These are phyloP conservation scores for Bubo bubo DNA, from an alignment of 2,113 vertebrate genomes.

Conservation along the genomic window DNA sequence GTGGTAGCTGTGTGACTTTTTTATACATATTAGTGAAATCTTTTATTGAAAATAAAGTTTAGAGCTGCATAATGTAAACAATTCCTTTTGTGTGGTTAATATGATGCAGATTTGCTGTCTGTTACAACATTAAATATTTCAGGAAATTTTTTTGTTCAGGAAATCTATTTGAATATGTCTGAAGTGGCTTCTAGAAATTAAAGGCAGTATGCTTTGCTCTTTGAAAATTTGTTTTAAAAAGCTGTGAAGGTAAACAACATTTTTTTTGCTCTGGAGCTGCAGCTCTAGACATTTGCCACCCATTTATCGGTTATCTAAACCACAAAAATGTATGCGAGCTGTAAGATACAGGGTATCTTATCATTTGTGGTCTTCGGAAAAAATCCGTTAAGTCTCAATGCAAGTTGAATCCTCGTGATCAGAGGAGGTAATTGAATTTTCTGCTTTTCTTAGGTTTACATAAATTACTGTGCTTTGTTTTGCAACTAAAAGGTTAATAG, in stretches of 20 bases:
- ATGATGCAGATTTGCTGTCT: background rate
- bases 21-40: background rate
- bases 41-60: background rate
- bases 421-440: background rate
- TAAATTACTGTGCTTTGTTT: background rate
- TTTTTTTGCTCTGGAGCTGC: background rate
- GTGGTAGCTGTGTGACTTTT: background rate
- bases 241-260: background rate
- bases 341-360: accelerated
- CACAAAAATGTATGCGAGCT: background rate
- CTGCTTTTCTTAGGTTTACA: accelerated
- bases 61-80: background rate
- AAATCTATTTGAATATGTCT: background rate
- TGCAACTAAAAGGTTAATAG: background rate
- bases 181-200: background rate
- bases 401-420: background rate
- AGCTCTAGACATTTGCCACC: background rate
- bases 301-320: background rate
- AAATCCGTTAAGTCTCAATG: accelerated
- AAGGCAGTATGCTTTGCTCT: background rate
- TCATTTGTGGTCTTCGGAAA: background rate
- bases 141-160: background rate
- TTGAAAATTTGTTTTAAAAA: background rate
- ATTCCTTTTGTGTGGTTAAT: background rate
- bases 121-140: background rate